phyloP scores from a whole-genome alignment of 2,888 invertebrate species.

The Polydrusus cervinus region DNA sequence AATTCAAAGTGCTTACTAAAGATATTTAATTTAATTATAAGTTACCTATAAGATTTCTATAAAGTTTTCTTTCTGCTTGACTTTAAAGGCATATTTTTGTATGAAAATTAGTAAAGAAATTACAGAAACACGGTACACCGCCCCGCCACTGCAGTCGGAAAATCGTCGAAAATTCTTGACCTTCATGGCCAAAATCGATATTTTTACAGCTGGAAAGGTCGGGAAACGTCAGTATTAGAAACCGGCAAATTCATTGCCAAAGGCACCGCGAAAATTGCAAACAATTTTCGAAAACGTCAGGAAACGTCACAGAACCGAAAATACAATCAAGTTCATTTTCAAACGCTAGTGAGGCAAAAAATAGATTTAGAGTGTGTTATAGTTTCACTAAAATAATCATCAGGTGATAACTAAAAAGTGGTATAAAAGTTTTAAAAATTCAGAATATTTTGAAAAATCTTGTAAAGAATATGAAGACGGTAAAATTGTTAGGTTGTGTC shows the following conservation, averaged over 20 bases:
- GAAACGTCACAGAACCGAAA: constrained; percentile 36
- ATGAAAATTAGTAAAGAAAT: too few relatives aligned
- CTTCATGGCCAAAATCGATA: constrained; percentile 19
- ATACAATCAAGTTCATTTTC: constrained; percentile 36
- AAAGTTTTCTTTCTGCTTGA: too few relatives aligned
- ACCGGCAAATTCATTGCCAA: constrained; percentile 14
- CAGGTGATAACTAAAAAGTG: constrained; percentile 10
- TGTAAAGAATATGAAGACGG: constrained; percentile 41
- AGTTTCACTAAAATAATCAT: constrained; percentile 10
- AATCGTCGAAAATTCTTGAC: constrained; percentile 20
- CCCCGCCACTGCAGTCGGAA: not conserved
- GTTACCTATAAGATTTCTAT: too few relatives aligned
- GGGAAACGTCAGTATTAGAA: not conserved
- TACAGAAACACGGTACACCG: too few relatives aligned
- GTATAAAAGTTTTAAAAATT: too few relatives aligned
- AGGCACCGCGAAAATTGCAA: constrained; percentile 5
- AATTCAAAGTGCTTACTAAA: too few relatives aligned
- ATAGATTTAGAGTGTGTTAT: constrained; percentile 7
- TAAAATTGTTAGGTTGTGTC: constrained; percentile 42
- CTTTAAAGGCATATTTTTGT: too few relatives aligned
- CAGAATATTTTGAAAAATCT: not conserved
- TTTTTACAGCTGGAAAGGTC: constrained; percentile 20
- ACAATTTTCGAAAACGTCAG: constrained; percentile 1
- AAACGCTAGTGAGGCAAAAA: constrained; percentile 15
- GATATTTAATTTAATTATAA: too few relatives aligned